Base-by-base conservation (phyloP, 1,140 invertebrate genomes). In the Diachasmimorpha longicaudata region DNA sequence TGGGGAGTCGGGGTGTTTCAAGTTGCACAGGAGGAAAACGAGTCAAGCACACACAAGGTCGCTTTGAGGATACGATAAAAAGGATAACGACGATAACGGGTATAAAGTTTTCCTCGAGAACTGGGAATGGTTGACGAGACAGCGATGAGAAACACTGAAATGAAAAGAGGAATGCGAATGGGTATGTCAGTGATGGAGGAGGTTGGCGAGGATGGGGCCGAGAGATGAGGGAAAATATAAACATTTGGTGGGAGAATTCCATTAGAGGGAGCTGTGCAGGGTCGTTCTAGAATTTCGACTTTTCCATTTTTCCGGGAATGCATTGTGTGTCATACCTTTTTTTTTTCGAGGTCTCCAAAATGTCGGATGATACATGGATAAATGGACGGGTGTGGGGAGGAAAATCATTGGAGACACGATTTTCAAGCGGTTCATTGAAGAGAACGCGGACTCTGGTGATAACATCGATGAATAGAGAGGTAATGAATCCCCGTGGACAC, bases 401-500 rank as follows among this genome's bases (percentile, higher is more conserved):
- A 74, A 74, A 68, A 19, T 63, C 58, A 23, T 31, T 14, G 58
- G 21, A 31, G 58, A 63, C 58, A 63, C 58, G 21, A 63, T 63
- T 63, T 63, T 14, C 58, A 63, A 63, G 21, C 70, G 39, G 42
- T 72, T 9, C 48, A 52, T 67, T 66, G 55, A 76, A 72, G 71
- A 76, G 70, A 66, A 69, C 58, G 58, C 58, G 21, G 58, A 63
- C 21, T 5, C 13, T 0, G 39, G 58, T 63, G 58, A 63, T 63
- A 63, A 82, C 81, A 82, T 86, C 86, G 84, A 85, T 87, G 86
- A 88, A 88, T 87, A 88, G 87, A 86, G 84, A 88, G 85, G 82
- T 88, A 88, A 88, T 88, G 86, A 87, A 88, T 88, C 84, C 84
- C 84, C 84, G 80, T 84, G 85, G 86, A 87, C 86, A 88, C 82